A percentile compares a stretch with the other conserved stretches of the same genome.
phyloP scores from a whole-genome alignment of 2,113 vertebrate genomes.

The Pedionomus torquatus region DNA sequence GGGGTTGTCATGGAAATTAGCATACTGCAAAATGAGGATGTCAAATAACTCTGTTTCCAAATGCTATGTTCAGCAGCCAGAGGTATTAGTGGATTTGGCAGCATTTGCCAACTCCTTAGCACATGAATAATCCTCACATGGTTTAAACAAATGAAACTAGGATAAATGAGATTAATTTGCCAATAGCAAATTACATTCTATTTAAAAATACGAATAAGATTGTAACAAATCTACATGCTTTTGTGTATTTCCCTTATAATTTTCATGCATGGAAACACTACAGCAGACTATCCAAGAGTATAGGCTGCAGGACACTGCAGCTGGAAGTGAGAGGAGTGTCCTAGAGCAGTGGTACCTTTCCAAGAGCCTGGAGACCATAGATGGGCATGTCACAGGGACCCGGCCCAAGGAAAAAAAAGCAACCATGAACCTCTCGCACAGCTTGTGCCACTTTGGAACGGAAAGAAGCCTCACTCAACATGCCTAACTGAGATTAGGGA shows the following conservation, averaged over 20 bases:
- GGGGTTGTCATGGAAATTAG: neutral
- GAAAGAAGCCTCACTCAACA: neutral
- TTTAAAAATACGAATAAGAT: conserved; percentile 4
- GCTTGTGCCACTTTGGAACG: neutral
- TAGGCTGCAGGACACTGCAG: neutral
- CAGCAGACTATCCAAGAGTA: neutral
- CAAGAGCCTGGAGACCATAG: neutral
- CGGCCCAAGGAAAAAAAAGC: neutral
- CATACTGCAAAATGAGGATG: neutral
- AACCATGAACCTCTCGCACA: neutral
- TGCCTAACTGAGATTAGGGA: neutral
- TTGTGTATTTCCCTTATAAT: neutral
- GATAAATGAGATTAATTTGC: conserved; percentile 49
- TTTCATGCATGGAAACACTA: neutral
- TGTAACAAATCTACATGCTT: conserved; percentile 11
- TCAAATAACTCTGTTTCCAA: conserved; percentile 23
- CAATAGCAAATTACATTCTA: conserved; percentile 43
- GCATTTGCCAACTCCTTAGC: conserved; percentile 20
- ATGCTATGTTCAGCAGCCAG: conserved; percentile 20
- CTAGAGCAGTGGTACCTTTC: neutral
- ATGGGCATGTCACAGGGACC: neutral
- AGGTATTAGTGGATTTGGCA: conserved; percentile 40
- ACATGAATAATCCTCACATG: conserved; percentile 13
- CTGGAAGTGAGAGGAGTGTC: neutral
- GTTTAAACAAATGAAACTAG: conserved; percentile 39